Evolutionary conservation across 2,113 vertebrate species (phyloP), one percentile per base, ranked within the genome.

Genomic region (Pycnonotus jocosus): DNA sequence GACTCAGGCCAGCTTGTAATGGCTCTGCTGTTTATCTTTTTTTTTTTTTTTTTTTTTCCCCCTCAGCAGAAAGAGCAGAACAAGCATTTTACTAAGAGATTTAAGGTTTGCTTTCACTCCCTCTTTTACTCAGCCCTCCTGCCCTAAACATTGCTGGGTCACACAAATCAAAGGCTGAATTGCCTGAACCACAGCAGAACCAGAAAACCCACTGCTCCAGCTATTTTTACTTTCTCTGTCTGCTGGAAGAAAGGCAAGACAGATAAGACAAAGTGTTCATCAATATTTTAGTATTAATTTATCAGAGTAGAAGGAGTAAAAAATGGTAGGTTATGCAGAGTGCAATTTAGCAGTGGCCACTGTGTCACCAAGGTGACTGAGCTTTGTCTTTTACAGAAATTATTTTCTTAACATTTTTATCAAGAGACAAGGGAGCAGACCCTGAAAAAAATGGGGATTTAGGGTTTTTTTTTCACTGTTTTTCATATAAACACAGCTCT

Each of bases 21-120:
- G 83, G 60, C 40, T 77, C n/a, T 66, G 74, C 57, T 81, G 66
- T 93, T 82, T 92, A 73, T 62, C 56, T 82, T 47, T 38, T 60
- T 58, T 58, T 48, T 71, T 57, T 57, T 57, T 57, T 57, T 9
- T 11, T 12, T 20, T 83, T 77, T 56, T 56, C 31, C 80, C 56
- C 64, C 15, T 83, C 88, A 79, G 86, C 64, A 91, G 86, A 94
- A 96, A 96, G 61, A 90, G 95, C 83, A 96, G 90, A 96, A 90
- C 77, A 92, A 78, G 81, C 65, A 58, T 94, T 96, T 97, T 74
- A 81, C 45, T 40, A 27, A 53, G 58, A 93, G 81, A 93, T 90
- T 96, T 93, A 92, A 86, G 61, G 65, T 83, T 86, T 90, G 37
- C 33, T 91, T 88, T 81, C 64, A 65, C 14, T 88, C 44, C 16